Base-by-base conservation (phyloP, 2,888 invertebrate genomes). In the Noctua janthe region DNA sequence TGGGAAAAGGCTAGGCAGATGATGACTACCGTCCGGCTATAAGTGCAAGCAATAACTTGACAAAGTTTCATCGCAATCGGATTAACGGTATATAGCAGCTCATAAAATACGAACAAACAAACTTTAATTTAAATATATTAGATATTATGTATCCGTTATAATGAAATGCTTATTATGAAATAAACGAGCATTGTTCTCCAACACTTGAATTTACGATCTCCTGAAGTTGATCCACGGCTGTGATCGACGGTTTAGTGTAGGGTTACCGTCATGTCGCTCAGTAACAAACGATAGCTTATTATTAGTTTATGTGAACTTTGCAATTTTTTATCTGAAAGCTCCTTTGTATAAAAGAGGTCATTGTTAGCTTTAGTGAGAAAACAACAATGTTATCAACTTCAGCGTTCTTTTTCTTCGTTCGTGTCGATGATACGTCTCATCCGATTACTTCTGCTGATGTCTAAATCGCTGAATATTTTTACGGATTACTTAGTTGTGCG, bases 161-260 rank as follows among this genome's bases (percentile, higher is more conserved):
- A 66, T 78, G 8, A 49, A 64, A 11, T 20, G 29, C 35, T 39
- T 43, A 39, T 8, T 56, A 59, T 10, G 15, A 74, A 66, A 82
- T n/a, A 76, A 56, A 56, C 49, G 29, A 15, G 11, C 70, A 81
- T 83, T 83, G 77, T 83, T 71, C 39, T 3, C 51, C 3, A 64
- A 49, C 47, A 56, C 56, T 81, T 43, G 6, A 4, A 71, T 83
- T 77, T 77, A 81, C 78, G n/a, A 39, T 66, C 39, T 51, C 35
- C 39, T 20, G 35, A 66, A 66, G 20, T 66, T 66, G 66, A 66
- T 66, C 23, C 54, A 66, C 76, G 47, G 62, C 23, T 76, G 43
- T 66, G 51, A 74, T 64, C 29, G 70, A 82, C 54, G 29, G 35
- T 20, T 49, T 3, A 15, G 81, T 70, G 76, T 82, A 70, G 70